Base-by-base conservation (phyloP, 2,888 invertebrate genomes). In the Caenorhabditis uteleia region DNA sequence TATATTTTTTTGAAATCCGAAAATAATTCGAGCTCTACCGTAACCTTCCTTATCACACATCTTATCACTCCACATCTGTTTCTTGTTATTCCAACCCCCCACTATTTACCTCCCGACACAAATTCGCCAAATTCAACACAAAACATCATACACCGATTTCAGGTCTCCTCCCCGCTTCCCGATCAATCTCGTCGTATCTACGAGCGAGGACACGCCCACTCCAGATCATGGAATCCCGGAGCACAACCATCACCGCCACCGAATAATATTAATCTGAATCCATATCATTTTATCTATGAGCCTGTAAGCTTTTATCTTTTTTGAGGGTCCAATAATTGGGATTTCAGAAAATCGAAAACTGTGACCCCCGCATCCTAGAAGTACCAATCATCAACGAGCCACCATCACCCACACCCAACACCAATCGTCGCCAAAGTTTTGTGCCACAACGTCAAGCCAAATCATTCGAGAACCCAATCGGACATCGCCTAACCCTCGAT, bases 221-320 rank as follows among this genome's bases (percentile, higher is more conserved):
- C 75, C 1, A 48, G 71, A 23, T 68, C 68, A 10, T 75, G 75
- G 75, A 75, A 75, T 16, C 72, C 74, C 0, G 72, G 64, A 25
- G 62, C 46, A 23, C 57, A 60, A 29, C 50, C 54, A 7, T 56
- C 62, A 2, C 51, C 62, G 7, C 56, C 62, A 1, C 56, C 61
- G 16, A 18, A 16, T 14, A 21, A 23, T 14, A 25, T 56, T 21
- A 51, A 61, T 36, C 55, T 40, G 5, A 61, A 51, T 20, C 50
- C 62, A 23, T 62, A 62, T 29, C 56, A 47, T 18, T 56, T 56
- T 51, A n/a, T n/a, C n/a, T 62, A 47, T 43, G 62, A 56, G 26
- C 46, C 53, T 21, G 40, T 40, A 14, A 25, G 21, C 7, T 5
- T 20, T 40, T 21, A 12, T 7, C 14, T 40, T 16, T 14, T 3